phyloP scores from a whole-genome alignment of 2,797 vertebrate genomes.

The Acipenser transmontanus region DNA sequence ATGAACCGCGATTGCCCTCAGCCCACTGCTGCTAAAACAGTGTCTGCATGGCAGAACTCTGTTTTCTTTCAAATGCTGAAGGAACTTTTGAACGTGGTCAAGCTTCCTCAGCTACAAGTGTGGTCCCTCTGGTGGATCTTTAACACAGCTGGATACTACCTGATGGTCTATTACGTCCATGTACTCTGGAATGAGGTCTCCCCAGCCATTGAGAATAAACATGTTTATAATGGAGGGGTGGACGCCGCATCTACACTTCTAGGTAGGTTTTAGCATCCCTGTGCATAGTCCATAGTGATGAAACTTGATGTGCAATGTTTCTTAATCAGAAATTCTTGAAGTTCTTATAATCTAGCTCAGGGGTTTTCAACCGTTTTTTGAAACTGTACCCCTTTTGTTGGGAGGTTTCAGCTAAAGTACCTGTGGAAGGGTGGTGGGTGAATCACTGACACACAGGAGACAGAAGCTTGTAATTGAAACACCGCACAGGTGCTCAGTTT shows the following conservation, averaged over 20 bases:
- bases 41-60: constrained; percentile 42
- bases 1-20: constrained; percentile 39
- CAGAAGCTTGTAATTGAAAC: no score
- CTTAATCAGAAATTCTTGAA: no score
- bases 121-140: constrained; percentile 96
- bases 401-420: no score
- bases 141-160: constrained; percentile 88
- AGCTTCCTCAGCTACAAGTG: constrained; percentile 69
- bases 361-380: no score
- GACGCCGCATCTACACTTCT: constrained; percentile 83
- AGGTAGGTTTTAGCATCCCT: constrained; percentile 46
- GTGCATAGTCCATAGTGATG: not conserved
- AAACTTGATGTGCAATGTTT: no score
- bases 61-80: constrained; percentile 66
- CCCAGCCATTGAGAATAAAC: constrained; percentile 32
- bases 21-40: not conserved
- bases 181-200: constrained; percentile 78
- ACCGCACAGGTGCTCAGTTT: no score
- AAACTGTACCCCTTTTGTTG: no score
- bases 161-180: constrained; percentile 86
- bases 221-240: constrained; percentile 80
- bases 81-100: constrained; percentile 54
- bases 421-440: no score
- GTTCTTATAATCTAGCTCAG: no score
- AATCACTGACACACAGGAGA: no score